Evolutionary conservation across 2,797 vertebrate species (phyloP), one percentile per base, ranked within the genome.

Genomic region (Limnodromus scolopaceus): DNA sequence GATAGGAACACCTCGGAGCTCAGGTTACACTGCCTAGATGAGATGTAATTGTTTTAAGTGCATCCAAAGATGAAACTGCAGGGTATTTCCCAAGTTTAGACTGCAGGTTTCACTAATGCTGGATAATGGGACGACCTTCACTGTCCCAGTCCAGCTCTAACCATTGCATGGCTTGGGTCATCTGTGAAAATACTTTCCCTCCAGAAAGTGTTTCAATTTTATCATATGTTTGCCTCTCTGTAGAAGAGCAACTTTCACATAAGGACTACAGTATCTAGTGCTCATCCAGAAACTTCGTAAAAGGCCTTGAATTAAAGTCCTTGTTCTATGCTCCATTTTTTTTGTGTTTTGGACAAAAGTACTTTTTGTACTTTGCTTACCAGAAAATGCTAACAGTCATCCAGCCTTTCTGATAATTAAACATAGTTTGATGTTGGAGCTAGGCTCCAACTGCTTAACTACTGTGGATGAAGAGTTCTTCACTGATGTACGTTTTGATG

Each of bases 51-150:
- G 28, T 89, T 70, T 22, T n/a, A 39, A 77, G 38, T 24, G 41
- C 10, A 5, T 24, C 23, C 11, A 36, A 8, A 80, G 75, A 18
- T 63, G 13, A 32, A 53, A 38, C 41, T 46, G 7, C 2, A 18
- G 71, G 39, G 1, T 64, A 23, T 45, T 41, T 70, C 38, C 60
- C 28, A 7, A 70, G 43, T 64, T 70, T 9, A 74, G 63, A 38
- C 46, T 55, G 41, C 20, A 77, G 46, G 30, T 22, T 48, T 87
- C 14, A 30, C 32, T 43, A 1, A 6, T 5, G 27, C 20, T 69
- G 24, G 24, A 4, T 83, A 23, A 46, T 0, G 1, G 23, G 41
- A 19, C 0, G 4, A 64, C 90, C 30, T 18, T 84, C 11, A 0
- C 19, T 82, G 74, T 76, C 69, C 57, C 32, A 34, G 9, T 91